A percentile compares a stretch with the other conserved stretches of the same genome.
phyloP scores from a whole-genome alignment of 2,113 vertebrate genomes.

The Marmota monax region DNA sequence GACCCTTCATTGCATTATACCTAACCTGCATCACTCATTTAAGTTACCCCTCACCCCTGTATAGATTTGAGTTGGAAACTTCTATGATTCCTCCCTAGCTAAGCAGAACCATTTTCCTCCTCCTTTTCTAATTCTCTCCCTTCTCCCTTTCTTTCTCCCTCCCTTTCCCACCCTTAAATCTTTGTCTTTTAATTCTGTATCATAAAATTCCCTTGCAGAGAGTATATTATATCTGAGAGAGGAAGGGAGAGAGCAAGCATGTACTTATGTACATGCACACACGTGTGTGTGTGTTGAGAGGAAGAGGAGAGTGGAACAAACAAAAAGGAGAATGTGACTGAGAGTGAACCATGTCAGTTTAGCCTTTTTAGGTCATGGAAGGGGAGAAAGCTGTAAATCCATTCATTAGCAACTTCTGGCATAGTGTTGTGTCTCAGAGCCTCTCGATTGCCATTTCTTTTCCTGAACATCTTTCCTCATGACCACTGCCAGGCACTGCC shows the following conservation, averaged over 20 bases:
- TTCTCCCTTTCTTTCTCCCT: neutral
- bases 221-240: neutral
- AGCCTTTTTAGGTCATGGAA: neutral
- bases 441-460: neutral
- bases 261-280: neutral
- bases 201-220: conserved; percentile 2
- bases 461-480: neutral
- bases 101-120: neutral
- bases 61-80: conserved; percentile 1
- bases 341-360: neutral
- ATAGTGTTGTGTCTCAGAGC: neutral
- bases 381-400: neutral
- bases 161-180: neutral
- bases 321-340: neutral
- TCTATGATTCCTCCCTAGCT: neutral
- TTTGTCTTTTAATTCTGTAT: conserved; percentile 41
- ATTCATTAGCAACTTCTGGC: neutral
- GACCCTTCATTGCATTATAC: neutral
- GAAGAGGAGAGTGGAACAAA: neutral
- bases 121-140: neutral
- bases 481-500: neutral
- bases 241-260: neutral
- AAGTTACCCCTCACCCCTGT: neutral
- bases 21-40: neutral
- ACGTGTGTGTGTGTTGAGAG: neutral